These are phyloP conservation scores for Otolemur crassicaudatus DNA, from an alignment of 2,797 vertebrate species.

Conservation along the genomic window DNA sequence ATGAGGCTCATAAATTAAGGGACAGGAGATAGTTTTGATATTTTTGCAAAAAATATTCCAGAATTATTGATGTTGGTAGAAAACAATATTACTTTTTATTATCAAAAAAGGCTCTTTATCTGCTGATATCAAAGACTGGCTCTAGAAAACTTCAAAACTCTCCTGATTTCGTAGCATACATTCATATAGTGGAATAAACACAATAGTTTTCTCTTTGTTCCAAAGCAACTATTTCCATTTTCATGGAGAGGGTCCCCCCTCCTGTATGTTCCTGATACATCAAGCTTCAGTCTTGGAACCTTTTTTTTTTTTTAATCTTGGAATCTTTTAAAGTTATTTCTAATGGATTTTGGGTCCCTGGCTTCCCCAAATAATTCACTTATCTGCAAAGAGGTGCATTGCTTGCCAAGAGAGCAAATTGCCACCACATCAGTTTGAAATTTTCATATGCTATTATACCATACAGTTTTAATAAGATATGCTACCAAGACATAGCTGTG, in stretches of 20 bases:
- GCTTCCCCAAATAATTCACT: not conserved
- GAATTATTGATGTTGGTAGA: not conserved
- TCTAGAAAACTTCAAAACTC: not conserved
- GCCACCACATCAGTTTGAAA: constrained; percentile 64
- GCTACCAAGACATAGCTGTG: not conserved
- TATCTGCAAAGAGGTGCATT: not conserved
- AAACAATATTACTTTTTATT: not conserved
- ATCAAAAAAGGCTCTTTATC: not conserved
- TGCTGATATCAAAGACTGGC: not conserved
- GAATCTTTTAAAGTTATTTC: not conserved
- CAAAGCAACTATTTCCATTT: constrained; percentile 56
- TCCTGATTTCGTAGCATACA: not conserved
- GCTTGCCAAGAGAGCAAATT: not conserved
- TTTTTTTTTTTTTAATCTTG: not conserved
- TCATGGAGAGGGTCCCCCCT: not conserved
- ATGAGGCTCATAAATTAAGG: not conserved
- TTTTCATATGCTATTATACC: constrained; percentile 54
- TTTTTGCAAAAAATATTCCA: not conserved
- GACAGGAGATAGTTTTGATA: not conserved
- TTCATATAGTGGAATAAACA: not conserved
- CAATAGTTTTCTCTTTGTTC: not conserved
- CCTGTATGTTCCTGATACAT: constrained; percentile 25
- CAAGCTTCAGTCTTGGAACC: constrained; percentile 21
- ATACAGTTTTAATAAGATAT: constrained; percentile 59
- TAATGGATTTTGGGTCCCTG: not conserved